Conservation (phyloP, 2,113 vertebrate species). For the Hiodon tergisus region DNA sequence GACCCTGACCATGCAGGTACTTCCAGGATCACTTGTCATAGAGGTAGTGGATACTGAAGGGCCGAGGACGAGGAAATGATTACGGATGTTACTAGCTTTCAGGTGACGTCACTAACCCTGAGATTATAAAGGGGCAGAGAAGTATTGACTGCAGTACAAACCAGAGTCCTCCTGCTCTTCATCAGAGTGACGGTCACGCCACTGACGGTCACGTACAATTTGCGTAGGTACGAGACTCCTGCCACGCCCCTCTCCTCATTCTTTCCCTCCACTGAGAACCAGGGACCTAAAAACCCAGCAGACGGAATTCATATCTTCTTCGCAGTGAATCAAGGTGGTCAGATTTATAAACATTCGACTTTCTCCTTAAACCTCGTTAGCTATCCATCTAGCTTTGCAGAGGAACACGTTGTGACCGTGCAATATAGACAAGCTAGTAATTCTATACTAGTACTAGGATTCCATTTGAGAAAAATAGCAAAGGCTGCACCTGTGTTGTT, state of each 20-base stretch:
- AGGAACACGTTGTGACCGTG: no score
- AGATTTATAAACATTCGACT: no score
- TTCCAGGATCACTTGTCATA: no score
- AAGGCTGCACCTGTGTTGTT: slow-evolving; percentile 51
- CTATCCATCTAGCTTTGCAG: no score
- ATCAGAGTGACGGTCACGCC: slow-evolving; percentile 63
- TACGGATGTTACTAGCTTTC: no score
- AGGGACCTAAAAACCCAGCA: slow-evolving; percentile 49
- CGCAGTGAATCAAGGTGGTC: no score
- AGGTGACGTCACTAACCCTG: no score
- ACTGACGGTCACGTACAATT: slow-evolving; percentile 59
- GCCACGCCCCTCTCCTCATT: slow-evolving; percentile 61
- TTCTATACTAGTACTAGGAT: not conserved
- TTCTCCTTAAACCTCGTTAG: no score
- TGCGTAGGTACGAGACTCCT: slow-evolving; percentile 61
- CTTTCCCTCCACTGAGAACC: slow-evolving; percentile 70
- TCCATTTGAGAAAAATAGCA: not conserved
- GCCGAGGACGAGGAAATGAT: no score
- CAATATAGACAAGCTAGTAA: not conserved
- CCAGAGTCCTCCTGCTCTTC: slow-evolving; percentile 58
- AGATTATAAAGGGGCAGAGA: not conserved
- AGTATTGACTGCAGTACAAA: slow-evolving; percentile 41
- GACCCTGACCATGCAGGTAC: no score
- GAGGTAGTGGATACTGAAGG: no score
- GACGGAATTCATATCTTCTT: not conserved